Conservation (phyloP, 2,888 invertebrate genomes). For the Allygus modestus region DNA sequence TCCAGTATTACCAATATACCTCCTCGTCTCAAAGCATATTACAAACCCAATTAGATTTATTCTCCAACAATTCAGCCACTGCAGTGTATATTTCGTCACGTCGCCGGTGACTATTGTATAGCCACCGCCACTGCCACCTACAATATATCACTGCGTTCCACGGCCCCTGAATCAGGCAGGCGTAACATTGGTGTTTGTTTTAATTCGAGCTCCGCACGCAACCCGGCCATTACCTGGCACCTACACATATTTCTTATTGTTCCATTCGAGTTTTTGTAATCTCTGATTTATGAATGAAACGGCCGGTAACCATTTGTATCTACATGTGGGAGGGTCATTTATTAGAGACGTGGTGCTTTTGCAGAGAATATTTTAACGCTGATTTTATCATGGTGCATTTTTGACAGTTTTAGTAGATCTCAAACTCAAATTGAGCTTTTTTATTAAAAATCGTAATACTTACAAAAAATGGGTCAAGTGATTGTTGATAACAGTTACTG, state of each 20-base stretch:
- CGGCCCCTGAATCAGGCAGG: slow-evolving; percentile 25
- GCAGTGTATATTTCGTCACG: slow-evolving; percentile 3
- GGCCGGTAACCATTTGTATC: slow-evolving; percentile 29
- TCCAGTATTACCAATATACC: too few relatives aligned
- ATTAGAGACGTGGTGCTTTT: background rate
- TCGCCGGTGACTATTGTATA: background rate
- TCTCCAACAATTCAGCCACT: background rate
- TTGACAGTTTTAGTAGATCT: too few relatives aligned
- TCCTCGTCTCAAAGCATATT: too few relatives aligned
- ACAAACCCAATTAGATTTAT: too few relatives aligned
- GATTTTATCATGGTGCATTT: too few relatives aligned
- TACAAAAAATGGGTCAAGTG: too few relatives aligned
- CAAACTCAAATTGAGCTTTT: too few relatives aligned
- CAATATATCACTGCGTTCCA: slow-evolving; percentile 18
- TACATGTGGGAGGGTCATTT: slow-evolving; percentile 20
- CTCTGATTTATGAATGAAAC: slow-evolving; percentile 29
- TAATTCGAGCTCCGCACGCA: slow-evolving; percentile 29
- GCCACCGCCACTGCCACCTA: slow-evolving; percentile 14
- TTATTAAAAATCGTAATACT: too few relatives aligned
- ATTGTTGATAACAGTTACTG: too few relatives aligned
- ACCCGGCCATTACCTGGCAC: background rate
- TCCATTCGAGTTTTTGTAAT: slow-evolving; percentile 33
- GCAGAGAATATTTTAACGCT: background rate
- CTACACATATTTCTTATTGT: slow-evolving; percentile 41
- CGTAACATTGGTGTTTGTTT: slow-evolving; percentile 35